Evolutionary conservation across 2,888 invertebrate species (phyloP).

Genomic region (Metellina segmentata): DNA sequence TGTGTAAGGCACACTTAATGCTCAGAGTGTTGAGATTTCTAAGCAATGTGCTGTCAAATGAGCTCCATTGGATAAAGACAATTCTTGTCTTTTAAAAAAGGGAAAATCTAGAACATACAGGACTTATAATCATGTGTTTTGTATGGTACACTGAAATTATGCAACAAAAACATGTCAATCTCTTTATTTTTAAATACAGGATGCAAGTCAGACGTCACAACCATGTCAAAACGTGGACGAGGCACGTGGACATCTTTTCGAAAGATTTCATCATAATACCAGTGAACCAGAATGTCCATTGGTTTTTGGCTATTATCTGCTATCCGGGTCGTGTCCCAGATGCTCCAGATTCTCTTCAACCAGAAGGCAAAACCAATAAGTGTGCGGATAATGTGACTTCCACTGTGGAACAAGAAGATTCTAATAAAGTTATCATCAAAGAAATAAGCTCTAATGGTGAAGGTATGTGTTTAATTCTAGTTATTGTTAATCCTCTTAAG

Average conservation of each 20-base stretch:
- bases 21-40: no score
- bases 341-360: constrained; percentile 16
- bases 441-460: constrained; percentile 43
- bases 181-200: constrained; percentile 38
- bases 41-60: no score
- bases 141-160: no score
- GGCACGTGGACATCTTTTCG: constrained; percentile 96
- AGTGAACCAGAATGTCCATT: constrained; percentile 97
- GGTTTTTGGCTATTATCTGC: constrained; percentile 98
- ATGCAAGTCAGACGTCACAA: constrained; percentile 89
- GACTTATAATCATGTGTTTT: no score
- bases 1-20: no score
- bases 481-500: background rate
- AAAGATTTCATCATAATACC: constrained; percentile 98
- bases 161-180: background rate
- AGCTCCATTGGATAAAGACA: no score
- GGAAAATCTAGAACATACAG: no score
- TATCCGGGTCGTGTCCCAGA: constrained; percentile 88
- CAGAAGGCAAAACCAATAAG: constrained; percentile 21
- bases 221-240: constrained; percentile 97
- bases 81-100: no score
- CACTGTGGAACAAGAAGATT: constrained; percentile 58
- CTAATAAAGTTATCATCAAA: constrained; percentile 39
- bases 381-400: constrained; percentile 62
- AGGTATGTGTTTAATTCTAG: constrained; percentile 6